Base-by-base conservation (phyloP, 2,797 vertebrate species). In the Sebastes umbrosus region DNA sequence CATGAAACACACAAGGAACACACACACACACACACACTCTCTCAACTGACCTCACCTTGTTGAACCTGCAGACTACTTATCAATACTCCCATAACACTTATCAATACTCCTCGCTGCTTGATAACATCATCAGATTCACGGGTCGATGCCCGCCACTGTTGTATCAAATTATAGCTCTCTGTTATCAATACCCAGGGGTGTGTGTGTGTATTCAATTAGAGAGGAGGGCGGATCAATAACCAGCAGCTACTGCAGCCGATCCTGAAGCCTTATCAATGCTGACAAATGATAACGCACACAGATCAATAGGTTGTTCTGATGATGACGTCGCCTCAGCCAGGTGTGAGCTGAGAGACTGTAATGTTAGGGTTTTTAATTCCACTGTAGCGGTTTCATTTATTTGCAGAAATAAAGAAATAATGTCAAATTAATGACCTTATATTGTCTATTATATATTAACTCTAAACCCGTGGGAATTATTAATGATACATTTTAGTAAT, bases 101-200 rank as follows among this genome's bases (percentile, higher is more conserved):
- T 87, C 80, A 69, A 77, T 84, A 69, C 55, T 58, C 24, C n/a
- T 22, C 1, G 7, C 43, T 27, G 63, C 57, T 70, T 80, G 73
- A 84, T 81, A 59, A 77, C 68, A 36, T 77, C 69, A 66, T 81
- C 59, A 71, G 54, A 74, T 79, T 50, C 18, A 6, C 52, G 0
- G 31, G 71, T 83, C 80, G 3, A 80, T 76, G 25, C 4, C 12
- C 2, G 3, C 43, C 68, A 50, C 64, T 52, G 57, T 18, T 57
- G 43, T 64, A 78, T 86, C 75, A 89, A 79, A 85, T 83, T 68
- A 80, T 75, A 67, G 18, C 76, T 39, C 59, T 55, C n/a, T 62
- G 63, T 80, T 36, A 76, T 82, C 76, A 24, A 73, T 81, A 79
- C 73, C 24, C 55, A 18, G 8, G 80, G 69, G 67, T 73, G 70